Evolutionary conservation across 2,888 invertebrate genomes (phyloP).

Genomic region (Rapana venosa): DNA sequence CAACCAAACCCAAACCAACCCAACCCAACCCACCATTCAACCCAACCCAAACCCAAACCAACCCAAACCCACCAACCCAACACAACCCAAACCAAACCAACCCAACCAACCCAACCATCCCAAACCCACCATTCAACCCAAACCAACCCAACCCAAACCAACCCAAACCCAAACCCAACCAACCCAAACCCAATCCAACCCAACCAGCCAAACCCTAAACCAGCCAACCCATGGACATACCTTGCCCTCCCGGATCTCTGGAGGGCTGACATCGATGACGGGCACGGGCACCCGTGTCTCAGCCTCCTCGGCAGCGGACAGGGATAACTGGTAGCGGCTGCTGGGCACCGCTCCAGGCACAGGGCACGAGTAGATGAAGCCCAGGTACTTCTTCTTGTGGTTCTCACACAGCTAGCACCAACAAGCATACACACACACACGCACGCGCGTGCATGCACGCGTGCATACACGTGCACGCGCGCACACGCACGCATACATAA

Average conservation of each 20-base stretch:
- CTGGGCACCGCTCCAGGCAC: constrained; percentile 20
- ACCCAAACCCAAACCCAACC: too few relatives aligned
- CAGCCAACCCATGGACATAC: constrained; percentile 10
- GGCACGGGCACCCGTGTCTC: neutral
- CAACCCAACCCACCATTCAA: too few relatives aligned
- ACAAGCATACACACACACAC: neutral
- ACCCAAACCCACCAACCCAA: too few relatives aligned
- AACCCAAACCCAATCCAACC: too few relatives aligned
- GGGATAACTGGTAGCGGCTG: constrained; percentile 23
- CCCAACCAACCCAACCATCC: too few relatives aligned
- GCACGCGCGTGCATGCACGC: too few relatives aligned
- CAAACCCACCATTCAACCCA: too few relatives aligned
- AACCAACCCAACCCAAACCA: too few relatives aligned
- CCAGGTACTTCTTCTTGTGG: constrained; percentile 41
- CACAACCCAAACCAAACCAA: too few relatives aligned
- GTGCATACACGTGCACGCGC: neutral
- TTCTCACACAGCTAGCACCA: constrained; percentile 37
- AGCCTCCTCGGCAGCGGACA: neutral
- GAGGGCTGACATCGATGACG: constrained; percentile 13
- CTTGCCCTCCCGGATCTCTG: constrained; percentile 4
- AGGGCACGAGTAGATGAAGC: constrained; percentile 41
- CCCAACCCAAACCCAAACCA: too few relatives aligned
- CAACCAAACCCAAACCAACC: too few relatives aligned
- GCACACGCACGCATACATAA: neutral
- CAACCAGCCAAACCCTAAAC: too few relatives aligned